Base-by-base conservation (phyloP, 2,888 invertebrate species). In the Ametastegia equiseti region DNA sequence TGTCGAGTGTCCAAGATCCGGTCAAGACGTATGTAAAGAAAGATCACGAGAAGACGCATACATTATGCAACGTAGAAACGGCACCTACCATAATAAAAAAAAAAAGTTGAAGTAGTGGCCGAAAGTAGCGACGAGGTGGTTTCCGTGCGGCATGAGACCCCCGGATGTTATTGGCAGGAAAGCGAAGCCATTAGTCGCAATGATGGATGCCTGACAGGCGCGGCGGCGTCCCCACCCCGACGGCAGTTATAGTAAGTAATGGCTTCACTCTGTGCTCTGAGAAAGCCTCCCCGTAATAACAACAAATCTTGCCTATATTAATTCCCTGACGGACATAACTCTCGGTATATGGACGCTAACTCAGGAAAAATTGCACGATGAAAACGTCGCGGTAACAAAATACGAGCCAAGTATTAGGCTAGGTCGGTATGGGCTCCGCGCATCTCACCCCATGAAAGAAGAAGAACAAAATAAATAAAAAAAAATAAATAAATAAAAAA, bases 241-340 rank as follows among this genome's bases (percentile, higher is more conserved):
- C 88, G 90, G 90, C 91, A 91, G 91, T 91, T 91, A 90, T 90
- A 90, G 90, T 91, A 91, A 91, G 90, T 91, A 91, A 91, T 91
- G 91, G 91, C 89, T 89, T 89, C 89, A 88, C 90, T 90, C 88
- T 88, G 87, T 87, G 87, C 88, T 84, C 89, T 88, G 88, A 90
- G 91, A 90, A 91, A 90, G 88, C 90, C 88, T 88, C 86, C 84
- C 86, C 85, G 90, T 89, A 90, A 91, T 90, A 91, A 91, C 91
- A 90, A 91, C 90, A 90, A 90, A 91, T 91, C 91, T 90, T 87
- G 91, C 88, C 89, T 89, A 90, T 90, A 90, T 90, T 91, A 90
- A 91, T 91, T 90, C 89, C 89, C 88, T 89, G 90, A 89, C 90
- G 88, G 88, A 86, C 89, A 89, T 91, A 90, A 90, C 90, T 91